Evolutionary conservation across 2,888 invertebrate species (phyloP).

Genomic region (Hirtodrosophila confusa): DNA sequence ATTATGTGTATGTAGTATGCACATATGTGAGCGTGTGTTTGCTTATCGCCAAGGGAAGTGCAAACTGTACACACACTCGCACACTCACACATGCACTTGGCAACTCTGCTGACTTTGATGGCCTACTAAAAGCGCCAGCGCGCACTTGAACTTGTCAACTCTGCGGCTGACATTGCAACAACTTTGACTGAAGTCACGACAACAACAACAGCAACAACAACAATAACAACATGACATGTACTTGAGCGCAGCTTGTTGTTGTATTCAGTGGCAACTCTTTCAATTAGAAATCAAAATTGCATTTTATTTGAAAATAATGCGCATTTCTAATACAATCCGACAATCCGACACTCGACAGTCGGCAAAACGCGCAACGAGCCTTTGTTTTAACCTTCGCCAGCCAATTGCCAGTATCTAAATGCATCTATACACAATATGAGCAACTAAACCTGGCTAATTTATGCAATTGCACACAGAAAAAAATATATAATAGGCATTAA

Average conservation of each 20-base stretch:
- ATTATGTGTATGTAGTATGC: constrained; percentile 13
- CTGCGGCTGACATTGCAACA: constrained; percentile 64
- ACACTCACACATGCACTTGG: constrained; percentile 9
- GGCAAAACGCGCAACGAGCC: constrained; percentile 27
- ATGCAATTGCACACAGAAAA: constrained; percentile 57
- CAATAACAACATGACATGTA: constrained; percentile 33
- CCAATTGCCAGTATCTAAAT: constrained; percentile 39
- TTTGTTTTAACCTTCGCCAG: constrained; percentile 39
- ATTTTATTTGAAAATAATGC: constrained; percentile 66
- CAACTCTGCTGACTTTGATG: constrained; percentile 33
- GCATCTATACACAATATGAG: constrained; percentile 30
- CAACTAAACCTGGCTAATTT: constrained; percentile 46
- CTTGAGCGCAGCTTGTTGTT: constrained; percentile 19
- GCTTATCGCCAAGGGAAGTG: constrained; percentile 59
- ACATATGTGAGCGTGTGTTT: not conserved
- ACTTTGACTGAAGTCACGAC: constrained; percentile 54
- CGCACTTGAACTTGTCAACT: constrained; percentile 77
- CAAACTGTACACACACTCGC: constrained; percentile 42
- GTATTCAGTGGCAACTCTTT: constrained; percentile 45
- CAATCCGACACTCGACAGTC: constrained; percentile 33
- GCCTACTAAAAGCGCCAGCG: constrained; percentile 25
- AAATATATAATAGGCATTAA: constrained; percentile 46
- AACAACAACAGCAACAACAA: constrained; percentile 31
- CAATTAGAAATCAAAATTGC: constrained; percentile 70
- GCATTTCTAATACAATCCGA: constrained; percentile 43